Percentiles rank a stretch among this genome's conserved stretches.
phyloP scores from a whole-genome alignment of 2,888 invertebrate species.

The Erebia ligea region DNA sequence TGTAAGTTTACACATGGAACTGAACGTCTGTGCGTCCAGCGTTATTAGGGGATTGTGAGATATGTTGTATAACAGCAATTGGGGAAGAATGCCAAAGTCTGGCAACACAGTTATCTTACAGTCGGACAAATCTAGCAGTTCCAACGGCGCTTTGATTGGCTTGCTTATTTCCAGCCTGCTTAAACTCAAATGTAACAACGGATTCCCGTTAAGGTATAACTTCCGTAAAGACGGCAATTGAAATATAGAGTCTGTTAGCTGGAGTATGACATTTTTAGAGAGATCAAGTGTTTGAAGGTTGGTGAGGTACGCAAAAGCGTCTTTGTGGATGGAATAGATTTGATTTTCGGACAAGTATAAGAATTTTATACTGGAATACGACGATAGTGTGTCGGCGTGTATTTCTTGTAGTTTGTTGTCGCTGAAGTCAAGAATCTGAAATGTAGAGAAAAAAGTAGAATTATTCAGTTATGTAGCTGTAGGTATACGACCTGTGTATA shows the following conservation, averaged over 20 bases:
- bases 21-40: constrained; percentile 79
- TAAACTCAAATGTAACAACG: constrained; percentile 67
- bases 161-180: constrained; percentile 65
- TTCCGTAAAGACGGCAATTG: constrained; percentile 84
- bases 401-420: constrained; percentile 82
- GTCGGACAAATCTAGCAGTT: constrained; percentile 83
- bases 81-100: constrained; percentile 83
- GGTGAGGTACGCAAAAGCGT: constrained; percentile 74
- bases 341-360: constrained; percentile 84
- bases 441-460: constrained; percentile 36
- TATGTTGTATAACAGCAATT: constrained; percentile 84
- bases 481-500: too few species aligned
- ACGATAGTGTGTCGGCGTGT: constrained; percentile 72
- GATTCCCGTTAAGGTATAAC: constrained; percentile 83
- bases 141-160: constrained; percentile 83
- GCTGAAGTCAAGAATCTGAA: constrained; percentile 83
- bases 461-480: too few species aligned
- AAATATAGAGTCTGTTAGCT: constrained; percentile 78
- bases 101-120: constrained; percentile 84
- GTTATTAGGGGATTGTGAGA: constrained; percentile 81
- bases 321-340: constrained; percentile 80
- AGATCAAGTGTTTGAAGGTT: constrained; percentile 82
- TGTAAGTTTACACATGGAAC: constrained; percentile 84
- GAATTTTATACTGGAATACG: constrained; percentile 78
- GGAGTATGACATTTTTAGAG: constrained; percentile 78